These are phyloP conservation scores for Albula goreensis DNA, from an alignment of 2,113 vertebrate genomes.

Conservation along the genomic window DNA sequence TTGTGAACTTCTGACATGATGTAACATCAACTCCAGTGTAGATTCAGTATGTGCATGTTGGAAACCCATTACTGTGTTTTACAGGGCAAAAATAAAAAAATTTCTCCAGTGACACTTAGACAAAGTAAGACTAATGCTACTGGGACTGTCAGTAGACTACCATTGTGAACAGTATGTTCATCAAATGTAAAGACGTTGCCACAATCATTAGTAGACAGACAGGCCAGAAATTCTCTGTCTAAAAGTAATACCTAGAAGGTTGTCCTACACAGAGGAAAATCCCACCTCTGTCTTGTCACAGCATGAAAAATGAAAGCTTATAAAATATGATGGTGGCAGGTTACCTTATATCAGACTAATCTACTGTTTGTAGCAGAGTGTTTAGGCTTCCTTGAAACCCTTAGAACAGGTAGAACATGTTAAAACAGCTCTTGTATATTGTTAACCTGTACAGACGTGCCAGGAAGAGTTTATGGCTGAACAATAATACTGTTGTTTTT, in stretches of 20 bases:
- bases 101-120: background rate
- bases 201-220: background rate
- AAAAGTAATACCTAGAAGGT: background rate
- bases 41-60: background rate
- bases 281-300: background rate
- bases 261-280: background rate
- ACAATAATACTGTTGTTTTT: background rate
- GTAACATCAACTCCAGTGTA: background rate
- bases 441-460: background rate
- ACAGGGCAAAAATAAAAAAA: background rate
- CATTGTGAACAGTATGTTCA: background rate
- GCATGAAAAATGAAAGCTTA: background rate
- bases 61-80: background rate
- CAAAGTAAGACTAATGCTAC: too few species aligned
- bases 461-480: background rate
- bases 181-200: background rate
- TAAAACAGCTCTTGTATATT: background rate
- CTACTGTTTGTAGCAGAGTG: background rate
- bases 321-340: background rate
- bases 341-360: too few species aligned
- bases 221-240: background rate
- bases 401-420: background rate
- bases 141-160: background rate
- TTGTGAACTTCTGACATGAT: background rate
- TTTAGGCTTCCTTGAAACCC: background rate